A percentile compares a stretch with the other conserved stretches of the same genome.
Conservation (phyloP, 53 echinoderm and acorn worm species). For the Mesocentrotus franciscanus region DNA sequence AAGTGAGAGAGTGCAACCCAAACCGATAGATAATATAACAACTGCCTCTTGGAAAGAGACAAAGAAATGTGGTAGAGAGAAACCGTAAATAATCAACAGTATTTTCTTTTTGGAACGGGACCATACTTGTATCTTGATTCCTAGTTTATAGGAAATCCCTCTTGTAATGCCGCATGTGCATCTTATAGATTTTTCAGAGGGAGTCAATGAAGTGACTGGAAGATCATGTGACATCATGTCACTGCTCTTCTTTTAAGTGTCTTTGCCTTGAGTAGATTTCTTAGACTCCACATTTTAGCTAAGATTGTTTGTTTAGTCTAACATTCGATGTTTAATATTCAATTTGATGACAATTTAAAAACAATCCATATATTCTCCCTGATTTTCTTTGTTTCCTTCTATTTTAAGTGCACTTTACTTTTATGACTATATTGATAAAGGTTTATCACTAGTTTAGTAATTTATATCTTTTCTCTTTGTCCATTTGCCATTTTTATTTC, state of each 20-base stretch:
- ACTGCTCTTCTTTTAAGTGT: not conserved
- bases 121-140: not conserved
- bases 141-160: not conserved
- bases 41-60: not conserved
- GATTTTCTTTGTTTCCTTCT: not conserved
- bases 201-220: constrained; percentile 4
- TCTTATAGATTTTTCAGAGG: not conserved
- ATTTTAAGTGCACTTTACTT: constrained; percentile 37
- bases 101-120: not conserved
- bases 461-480: constrained; percentile 17
- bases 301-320: too few relatives aligned
- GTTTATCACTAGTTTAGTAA: constrained; percentile 1
- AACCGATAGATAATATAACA: not conserved
- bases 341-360: not conserved
- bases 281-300: not conserved
- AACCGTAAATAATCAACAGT: not conserved
- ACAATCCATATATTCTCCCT: not conserved
- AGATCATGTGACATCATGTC: not conserved
- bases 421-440: not conserved
- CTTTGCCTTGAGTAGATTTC: not conserved
- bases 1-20: not conserved
- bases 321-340: not conserved
- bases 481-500: not conserved
- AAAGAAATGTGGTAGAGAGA: not conserved
- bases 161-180: not conserved